A percentile compares a stretch with the other conserved stretches of the same genome.
These are phyloP conservation scores for Acanthochromis polyacanthus DNA, from an alignment of 2,113 vertebrate genomes.

Conservation along the genomic window DNA sequence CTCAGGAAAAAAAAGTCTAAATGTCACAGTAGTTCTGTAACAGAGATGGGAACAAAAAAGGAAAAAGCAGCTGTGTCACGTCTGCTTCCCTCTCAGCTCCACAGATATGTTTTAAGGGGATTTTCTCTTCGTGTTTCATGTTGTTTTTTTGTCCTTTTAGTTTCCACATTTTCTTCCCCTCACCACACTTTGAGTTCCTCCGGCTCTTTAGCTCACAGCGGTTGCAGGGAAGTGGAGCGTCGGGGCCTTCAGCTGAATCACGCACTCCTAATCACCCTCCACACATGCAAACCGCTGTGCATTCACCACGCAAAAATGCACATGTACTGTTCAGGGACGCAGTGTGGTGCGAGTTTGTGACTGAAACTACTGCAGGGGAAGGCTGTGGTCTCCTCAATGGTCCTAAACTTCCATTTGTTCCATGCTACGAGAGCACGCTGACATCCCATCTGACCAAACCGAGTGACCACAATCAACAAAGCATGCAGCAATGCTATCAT, in stretches of 20 bases:
- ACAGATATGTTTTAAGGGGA: background rate
- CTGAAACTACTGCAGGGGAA: background rate
- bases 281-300: slow-evolving; percentile 1
- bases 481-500: slow-evolving; percentile 23
- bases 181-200: background rate
- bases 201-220: slow-evolving; percentile 14
- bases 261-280: background rate
- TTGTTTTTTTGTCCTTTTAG: background rate
- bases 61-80: background rate
- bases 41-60: background rate
- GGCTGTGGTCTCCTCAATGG: slow-evolving; percentile 28
- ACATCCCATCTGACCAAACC: slow-evolving; percentile 10
- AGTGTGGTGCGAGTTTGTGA: slow-evolving; percentile 19
- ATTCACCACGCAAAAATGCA: slow-evolving; percentile 17
- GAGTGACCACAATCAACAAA: slow-evolving; percentile 35
- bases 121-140: background rate
- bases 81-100: slow-evolving; percentile 2
- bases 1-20: background rate
- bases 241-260: slow-evolving; percentile 10
- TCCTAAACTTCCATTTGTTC: slow-evolving; percentile 9
- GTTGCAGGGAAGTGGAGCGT: slow-evolving; percentile 1
- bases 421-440: slow-evolving; percentile 12
- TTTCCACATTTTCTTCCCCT: slow-evolving; percentile 7
- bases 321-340: background rate
- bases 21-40: slow-evolving; percentile 17